These are phyloP conservation scores for Ascaphus truei DNA, from an alignment of 2,113 vertebrate genomes.

Conservation along the genomic window DNA sequence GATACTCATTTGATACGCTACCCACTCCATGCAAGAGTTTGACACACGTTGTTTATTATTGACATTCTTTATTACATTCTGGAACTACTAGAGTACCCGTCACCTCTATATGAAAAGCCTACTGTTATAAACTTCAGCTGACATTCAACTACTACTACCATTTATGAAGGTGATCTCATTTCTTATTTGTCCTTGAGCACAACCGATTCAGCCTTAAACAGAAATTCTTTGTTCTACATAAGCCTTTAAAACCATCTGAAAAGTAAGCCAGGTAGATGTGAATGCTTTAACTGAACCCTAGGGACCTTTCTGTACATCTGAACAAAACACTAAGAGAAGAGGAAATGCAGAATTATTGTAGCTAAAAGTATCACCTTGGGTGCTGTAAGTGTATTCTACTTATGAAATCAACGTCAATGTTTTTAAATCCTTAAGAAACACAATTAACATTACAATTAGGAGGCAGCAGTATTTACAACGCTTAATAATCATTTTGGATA, in stretches of 20 bases:
- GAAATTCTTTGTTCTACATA: slow-evolving; percentile 40
- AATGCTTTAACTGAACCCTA: background rate
- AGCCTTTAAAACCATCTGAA: slow-evolving; percentile 33
- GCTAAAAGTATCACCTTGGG: background rate
- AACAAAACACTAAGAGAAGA: background rate
- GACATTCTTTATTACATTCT: too few relatives aligned
- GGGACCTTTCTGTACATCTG: slow-evolving; percentile 37
- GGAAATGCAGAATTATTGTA: background rate
- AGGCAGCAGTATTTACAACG: too few relatives aligned
- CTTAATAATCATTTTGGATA: too few relatives aligned
- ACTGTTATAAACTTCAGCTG: slow-evolving; percentile 3
- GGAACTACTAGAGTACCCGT: too few relatives aligned
- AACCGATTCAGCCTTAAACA: slow-evolving; percentile 41
- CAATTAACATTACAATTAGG: background rate
- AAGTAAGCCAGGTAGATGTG: slow-evolving; percentile 30
- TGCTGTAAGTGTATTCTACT: background rate
- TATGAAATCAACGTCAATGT: background rate
- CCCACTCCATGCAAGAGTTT: too few relatives aligned
- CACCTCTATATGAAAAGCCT: too few relatives aligned
- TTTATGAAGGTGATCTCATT: background rate
- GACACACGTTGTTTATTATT: too few relatives aligned
- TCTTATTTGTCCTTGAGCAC: slow-evolving; percentile 42
- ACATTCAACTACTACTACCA: background rate
- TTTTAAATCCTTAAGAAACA: background rate
- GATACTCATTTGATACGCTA: too few relatives aligned